A percentile compares a stretch with the other conserved stretches of the same genome.
Conservation (phyloP, 2,113 vertebrate genomes). For the Alligator mississippiensis region DNA sequence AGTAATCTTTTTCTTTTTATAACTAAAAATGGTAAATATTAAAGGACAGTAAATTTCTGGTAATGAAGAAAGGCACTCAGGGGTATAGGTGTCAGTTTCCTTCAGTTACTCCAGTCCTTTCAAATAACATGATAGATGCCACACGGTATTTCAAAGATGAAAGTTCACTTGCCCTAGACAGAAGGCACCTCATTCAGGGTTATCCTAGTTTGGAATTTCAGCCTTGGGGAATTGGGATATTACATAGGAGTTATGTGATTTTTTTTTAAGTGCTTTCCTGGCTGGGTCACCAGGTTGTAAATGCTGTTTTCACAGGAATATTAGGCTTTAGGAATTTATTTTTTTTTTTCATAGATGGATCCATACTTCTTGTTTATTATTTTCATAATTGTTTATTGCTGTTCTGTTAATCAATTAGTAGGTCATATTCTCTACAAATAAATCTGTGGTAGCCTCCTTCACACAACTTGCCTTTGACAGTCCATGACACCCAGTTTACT, state of each 20-base stretch:
- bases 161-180: neutral
- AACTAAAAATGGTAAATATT: conserved; percentile 9
- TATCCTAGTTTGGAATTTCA: neutral
- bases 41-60: conserved; percentile 38
- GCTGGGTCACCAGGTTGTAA: conserved; percentile 34
- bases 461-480: neutral
- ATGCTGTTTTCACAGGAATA: conserved; percentile 40
- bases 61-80: conserved; percentile 15
- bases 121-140: neutral
- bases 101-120: neutral
- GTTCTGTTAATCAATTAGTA: conserved; percentile 23
- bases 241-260: neutral
- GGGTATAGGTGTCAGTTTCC: conserved; percentile 10
- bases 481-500: neutral
- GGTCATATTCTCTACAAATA: conserved; percentile 11
- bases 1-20: neutral
- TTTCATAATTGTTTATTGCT: conserved; percentile 15
- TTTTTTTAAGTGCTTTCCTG: conserved; percentile 33
- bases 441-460: neutral
- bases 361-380: neutral
- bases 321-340: conserved; percentile 34
- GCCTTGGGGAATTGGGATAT: neutral
- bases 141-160: neutral
- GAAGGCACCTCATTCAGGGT: neutral
- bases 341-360: neutral